phyloP scores from a whole-genome alignment of 2,113 vertebrate species.

The Rhea pennata region DNA sequence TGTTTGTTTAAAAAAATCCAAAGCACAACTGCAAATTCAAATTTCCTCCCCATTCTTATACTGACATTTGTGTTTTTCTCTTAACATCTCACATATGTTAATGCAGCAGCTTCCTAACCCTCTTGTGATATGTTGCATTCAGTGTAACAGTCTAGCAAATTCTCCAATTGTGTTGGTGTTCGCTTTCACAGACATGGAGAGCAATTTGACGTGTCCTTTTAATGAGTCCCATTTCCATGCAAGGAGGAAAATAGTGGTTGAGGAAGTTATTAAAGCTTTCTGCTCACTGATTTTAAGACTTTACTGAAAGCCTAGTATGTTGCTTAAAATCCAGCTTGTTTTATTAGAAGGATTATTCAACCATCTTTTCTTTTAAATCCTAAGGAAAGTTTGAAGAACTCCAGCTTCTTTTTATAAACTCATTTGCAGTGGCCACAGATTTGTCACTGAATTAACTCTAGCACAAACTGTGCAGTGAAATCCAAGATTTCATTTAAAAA shows the following conservation, averaged over 20 bases:
- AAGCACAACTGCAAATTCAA: constrained; percentile 38
- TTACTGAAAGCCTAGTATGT: neutral
- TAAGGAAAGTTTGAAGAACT: neutral
- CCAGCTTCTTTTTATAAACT: neutral
- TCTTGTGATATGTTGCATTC: constrained; percentile 1
- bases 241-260: constrained; percentile 31
- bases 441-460: neutral
- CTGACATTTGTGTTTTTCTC: constrained; percentile 37
- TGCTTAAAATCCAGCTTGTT: neutral
- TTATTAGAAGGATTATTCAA: neutral
- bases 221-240: constrained; percentile 37
- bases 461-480: neutral
- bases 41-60: constrained; percentile 55
- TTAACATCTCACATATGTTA: constrained; percentile 18
- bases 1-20: neutral
- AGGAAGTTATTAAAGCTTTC: constrained; percentile 24
- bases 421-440: neutral
- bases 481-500: neutral
- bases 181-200: neutral
- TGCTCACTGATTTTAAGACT: constrained; percentile 40
- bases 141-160: neutral
- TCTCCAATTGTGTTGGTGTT: constrained; percentile 25
- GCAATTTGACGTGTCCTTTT: constrained; percentile 38
- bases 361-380: neutral
- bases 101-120: constrained; percentile 7